Percentiles rank a stretch among this genome's conserved stretches.
Conservation (phyloP, 2,888 invertebrate species). For the Neoaliturus tenellus region DNA sequence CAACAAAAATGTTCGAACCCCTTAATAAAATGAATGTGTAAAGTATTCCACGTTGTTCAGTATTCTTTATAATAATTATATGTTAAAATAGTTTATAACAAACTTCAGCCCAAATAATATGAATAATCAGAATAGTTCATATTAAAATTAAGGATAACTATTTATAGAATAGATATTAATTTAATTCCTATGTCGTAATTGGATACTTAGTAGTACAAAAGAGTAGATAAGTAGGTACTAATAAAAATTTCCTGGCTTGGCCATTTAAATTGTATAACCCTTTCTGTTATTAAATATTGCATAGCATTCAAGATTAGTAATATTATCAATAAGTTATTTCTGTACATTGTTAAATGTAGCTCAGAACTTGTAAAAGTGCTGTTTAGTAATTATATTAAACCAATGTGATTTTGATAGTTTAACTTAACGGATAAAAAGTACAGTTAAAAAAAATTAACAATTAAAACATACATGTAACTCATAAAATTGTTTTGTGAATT, state of each 20-base stretch:
- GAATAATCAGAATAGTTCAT: neutral
- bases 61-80: neutral
- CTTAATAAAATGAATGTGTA: neutral
- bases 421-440: too few relatives aligned
- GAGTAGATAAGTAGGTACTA: neutral
- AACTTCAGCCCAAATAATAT: neutral
- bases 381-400: too few relatives aligned
- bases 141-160: neutral
- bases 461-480: too few relatives aligned
- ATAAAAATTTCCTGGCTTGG: neutral
- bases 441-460: too few relatives aligned
- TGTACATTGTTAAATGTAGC: too few relatives aligned
- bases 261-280: too few relatives aligned
- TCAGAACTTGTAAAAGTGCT: too few relatives aligned
- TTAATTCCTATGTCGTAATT: neutral
- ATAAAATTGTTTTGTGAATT: too few relatives aligned
- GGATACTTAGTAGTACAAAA: neutral
- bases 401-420: too few relatives aligned
- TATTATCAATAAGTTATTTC: too few relatives aligned
- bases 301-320: too few relatives aligned
- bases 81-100: neutral
- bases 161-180: neutral
- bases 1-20: neutral
- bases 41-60: slow-evolving; percentile 17
- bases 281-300: too few relatives aligned